Evolutionary conservation across 1,140 invertebrate species (phyloP), one percentile per base, ranked within the genome.

Genomic region (Helicoverpa armigera): DNA sequence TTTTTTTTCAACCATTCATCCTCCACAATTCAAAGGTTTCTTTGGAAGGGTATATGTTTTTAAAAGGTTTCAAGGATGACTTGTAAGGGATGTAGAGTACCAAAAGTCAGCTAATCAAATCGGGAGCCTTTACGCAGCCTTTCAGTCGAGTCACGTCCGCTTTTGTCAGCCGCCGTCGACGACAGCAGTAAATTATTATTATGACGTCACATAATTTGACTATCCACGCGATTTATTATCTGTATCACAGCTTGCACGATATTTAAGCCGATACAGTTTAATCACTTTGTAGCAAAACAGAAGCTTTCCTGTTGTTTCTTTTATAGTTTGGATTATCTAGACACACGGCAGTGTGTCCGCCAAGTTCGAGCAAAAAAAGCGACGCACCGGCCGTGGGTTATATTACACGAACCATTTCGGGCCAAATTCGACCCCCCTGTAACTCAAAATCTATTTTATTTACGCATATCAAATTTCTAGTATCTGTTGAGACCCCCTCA

Each of bases 61-160:
- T 61, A 76, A 60, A 76, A 76, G 73, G 56, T 76, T 76, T 76
- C 73, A 76, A 76, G 73, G 73, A 43, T 76, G 58, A 53, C 23
- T 76, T 76, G 73, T 76, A 63, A 63, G 58, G 73, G 73, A 76
- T 76, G 73, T 50, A 61, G 51, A 76, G 73, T 63, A 76, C 58
- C 13, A 58, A 63, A 72, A 78, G 60, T 65, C 76, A 80, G 67
- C 69, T 82, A 82, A 82, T 82, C 81, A 82, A 80, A 80, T 80
- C 69, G 76, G 79, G 72, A 72, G 77, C 54, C 50, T 72, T 65
- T 50, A 10, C n/a, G 77, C 31, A 18, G 56, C 23, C 51, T 35
- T 65, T 48, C 18, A 77, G 70, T 79, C 76, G 61, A 61, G 77
- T 77, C 77, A 80, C 78, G 77, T 80, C n/a, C 61, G 60, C 50